phyloP scores from a whole-genome alignment of 1,140 invertebrate species.

The Bombus huntii region DNA sequence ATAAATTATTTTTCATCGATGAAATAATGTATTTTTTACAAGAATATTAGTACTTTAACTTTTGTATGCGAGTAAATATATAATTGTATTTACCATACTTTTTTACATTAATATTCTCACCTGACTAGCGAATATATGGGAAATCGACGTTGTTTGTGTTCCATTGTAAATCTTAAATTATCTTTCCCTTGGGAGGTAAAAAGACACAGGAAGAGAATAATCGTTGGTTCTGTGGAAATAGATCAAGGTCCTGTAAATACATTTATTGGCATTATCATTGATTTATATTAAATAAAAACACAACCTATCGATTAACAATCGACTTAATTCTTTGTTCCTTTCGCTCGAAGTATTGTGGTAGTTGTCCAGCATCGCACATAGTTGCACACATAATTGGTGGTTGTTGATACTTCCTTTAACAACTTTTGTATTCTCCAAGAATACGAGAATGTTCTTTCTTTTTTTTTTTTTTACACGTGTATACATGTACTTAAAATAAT shows the following conservation, averaged over 20 bases:
- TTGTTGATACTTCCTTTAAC: constrained; percentile 32
- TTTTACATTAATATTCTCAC: neutral
- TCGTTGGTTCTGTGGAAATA: constrained; percentile 25
- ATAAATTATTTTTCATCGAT: constrained; percentile 34
- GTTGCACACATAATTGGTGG: neutral
- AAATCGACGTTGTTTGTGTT: neutral
- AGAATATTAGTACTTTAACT: neutral
- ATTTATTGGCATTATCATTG: constrained; percentile 64
- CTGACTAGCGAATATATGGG: neutral
- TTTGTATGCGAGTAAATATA: constrained; percentile 27
- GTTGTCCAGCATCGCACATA: neutral
- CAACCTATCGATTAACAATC: constrained; percentile 56
- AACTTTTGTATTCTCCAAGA: constrained; percentile 16
- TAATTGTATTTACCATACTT: constrained; percentile 11
- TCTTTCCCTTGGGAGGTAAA: neutral
- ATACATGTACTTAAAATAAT: constrained; percentile 35
- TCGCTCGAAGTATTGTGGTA: constrained; percentile 14
- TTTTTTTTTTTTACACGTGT: constrained; percentile 48
- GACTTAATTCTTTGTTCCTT: constrained; percentile 34
- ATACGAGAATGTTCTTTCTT: constrained; percentile 13
- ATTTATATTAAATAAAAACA: constrained; percentile 64
- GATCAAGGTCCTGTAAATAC: constrained; percentile 62
- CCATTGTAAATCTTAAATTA: neutral
- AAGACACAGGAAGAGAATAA: neutral
- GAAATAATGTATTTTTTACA: constrained; percentile 21